Evolutionary conservation across 2,888 invertebrate species (phyloP), one percentile per base, ranked within the genome.

Genomic region (Lochmaea crataegi): DNA sequence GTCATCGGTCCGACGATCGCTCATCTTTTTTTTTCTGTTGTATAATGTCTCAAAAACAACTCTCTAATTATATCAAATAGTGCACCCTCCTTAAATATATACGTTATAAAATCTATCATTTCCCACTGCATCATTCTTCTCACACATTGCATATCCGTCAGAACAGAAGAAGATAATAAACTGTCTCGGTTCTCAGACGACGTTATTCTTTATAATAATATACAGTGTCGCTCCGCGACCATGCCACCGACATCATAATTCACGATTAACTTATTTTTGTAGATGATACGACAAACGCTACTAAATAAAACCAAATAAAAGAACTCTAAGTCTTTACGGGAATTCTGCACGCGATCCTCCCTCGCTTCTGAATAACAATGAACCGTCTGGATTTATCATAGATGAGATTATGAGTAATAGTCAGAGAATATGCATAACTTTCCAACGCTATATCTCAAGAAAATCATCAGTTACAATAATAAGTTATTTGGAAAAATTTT

Each of bases 221-320:
- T 11, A 42, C 45, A 45, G 12, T 45, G 57, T 70, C 70, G 63
- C 71, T 66, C 63, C 57, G 64, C 65, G n/a, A 41, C 16, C 42
- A 48, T 41, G 61, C 42, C 66, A 18, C 16, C 61, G 48, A 48
- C 22, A 58, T 70, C 75, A 70, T 75, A 67, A 70, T 69, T 75
- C 67, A 75, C 65, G 48, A 70, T 67, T 66, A 75, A 72, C 56
- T 74, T 74, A 71, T 68, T 68, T 53, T 61, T 65, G 57, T 26
- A 58, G 68, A 63, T 51, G 51, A n/a, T 71, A 68, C 65, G 56
- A 61, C 68, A 71, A 71, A 65, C 26, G 53, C 42, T 45, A 65
- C 48, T 48, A 56, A 65, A 68, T 63, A 68, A 65, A 32, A 68
- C 26, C 41, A 71, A 71, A 71, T 74, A 74, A 71, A 74, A 71